A percentile compares a stretch with the other conserved stretches of the same genome.
phyloP scores from a whole-genome alignment of 2,113 vertebrate genomes.

The Arizona elegans region DNA sequence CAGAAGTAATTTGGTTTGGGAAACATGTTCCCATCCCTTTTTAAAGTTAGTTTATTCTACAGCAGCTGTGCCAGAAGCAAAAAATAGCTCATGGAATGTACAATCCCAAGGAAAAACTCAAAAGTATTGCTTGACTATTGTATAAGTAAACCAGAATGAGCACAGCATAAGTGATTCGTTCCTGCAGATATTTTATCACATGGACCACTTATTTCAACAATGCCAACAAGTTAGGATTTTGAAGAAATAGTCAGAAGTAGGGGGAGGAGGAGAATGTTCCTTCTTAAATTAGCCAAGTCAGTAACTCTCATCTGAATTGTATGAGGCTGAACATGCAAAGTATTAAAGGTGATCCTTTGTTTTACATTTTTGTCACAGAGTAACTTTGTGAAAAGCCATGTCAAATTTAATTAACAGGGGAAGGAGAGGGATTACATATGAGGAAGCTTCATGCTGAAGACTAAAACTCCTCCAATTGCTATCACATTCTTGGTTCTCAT shows the following conservation, averaged over 20 bases:
- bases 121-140: accelerated
- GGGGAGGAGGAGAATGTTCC: not conserved
- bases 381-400: not conserved
- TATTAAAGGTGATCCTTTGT: not conserved
- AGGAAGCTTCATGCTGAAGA: not conserved
- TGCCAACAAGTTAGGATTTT: not conserved
- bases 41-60: not conserved
- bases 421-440: not conserved
- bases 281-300: not conserved
- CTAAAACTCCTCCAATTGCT: not conserved
- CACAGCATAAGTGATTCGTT: not conserved
- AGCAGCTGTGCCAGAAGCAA: not conserved
- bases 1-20: constrained; percentile 18
- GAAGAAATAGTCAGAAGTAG: not conserved
- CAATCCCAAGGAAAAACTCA: accelerated
- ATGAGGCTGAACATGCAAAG: not conserved
- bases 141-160: accelerated
- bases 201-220: accelerated
- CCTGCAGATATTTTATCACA: not conserved
- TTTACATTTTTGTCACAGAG: not conserved
- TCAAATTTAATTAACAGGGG: not conserved
- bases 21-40: not conserved
- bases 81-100: constrained; percentile 2
- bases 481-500: not conserved
- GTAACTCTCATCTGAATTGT: not conserved